Conservation (phyloP, 2,888 invertebrate species). For the Acrobasis repandana region DNA sequence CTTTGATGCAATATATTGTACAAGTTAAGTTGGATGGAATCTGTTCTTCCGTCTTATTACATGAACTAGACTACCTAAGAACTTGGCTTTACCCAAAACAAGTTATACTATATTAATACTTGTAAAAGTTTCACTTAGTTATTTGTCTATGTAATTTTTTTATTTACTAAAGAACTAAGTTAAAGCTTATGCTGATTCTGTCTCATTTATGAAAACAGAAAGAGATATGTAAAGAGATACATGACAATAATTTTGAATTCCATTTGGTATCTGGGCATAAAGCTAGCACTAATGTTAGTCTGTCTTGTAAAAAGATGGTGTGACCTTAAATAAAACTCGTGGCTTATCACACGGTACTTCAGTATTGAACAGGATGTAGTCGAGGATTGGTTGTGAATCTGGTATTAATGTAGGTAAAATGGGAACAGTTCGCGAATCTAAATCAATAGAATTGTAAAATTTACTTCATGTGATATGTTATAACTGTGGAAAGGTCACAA, state of each 20-base stretch:
- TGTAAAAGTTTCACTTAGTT: too few relatives aligned
- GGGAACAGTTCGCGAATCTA: neutral
- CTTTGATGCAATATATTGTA: constrained; percentile 10
- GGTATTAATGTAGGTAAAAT: constrained; percentile 2
- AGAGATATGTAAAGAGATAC: too few relatives aligned
- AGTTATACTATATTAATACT: too few relatives aligned
- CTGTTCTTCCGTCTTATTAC: neutral
- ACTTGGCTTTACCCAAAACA: neutral
- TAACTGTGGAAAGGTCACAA: neutral
- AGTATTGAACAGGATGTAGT: constrained; percentile 15
- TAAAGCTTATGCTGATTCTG: too few relatives aligned
- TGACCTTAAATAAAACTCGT: neutral
- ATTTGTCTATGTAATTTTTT: too few relatives aligned
- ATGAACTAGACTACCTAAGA: neutral
- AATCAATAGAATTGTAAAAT: neutral
- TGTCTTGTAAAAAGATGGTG: neutral
- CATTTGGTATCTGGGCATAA: too few relatives aligned
- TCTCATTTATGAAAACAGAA: too few relatives aligned
- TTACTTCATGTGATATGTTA: constrained; percentile 11
- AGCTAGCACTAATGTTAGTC: too few relatives aligned
- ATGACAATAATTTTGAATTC: too few relatives aligned
- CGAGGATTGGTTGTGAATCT: constrained; percentile 20
- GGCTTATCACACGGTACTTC: neutral
- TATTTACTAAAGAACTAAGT: too few relatives aligned
- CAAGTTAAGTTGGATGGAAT: neutral